These are phyloP conservation scores for Drosophila ustulata DNA, from an alignment of 2,888 invertebrate species.

Conservation along the genomic window DNA sequence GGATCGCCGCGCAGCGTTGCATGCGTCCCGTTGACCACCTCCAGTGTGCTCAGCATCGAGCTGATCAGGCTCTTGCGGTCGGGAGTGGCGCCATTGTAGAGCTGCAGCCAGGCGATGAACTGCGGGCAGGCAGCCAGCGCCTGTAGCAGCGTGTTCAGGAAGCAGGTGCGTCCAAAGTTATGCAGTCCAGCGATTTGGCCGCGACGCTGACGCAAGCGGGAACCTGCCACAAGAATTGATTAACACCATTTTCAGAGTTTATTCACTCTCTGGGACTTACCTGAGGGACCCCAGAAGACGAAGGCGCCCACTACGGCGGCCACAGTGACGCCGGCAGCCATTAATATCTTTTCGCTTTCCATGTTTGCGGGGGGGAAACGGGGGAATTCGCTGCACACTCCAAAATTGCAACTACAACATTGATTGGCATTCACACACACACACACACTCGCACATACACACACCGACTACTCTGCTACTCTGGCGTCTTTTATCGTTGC, in stretches of 20 bases:
- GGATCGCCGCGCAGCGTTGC: conserved; percentile 87
- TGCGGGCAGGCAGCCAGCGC: conserved; percentile 94
- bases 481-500: not conserved
- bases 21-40: conserved; percentile 88
- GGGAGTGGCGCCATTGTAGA: conserved; percentile 87
- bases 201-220: conserved; percentile 87
- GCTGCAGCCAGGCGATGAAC: conserved; percentile 93
- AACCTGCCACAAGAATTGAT: conserved; percentile 50
- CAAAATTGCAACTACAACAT: conserved; percentile 41
- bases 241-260: too few species aligned
- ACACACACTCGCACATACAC: conserved; percentile 4
- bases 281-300: conserved; percentile 90
- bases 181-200: conserved; percentile 94
- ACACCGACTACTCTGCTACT: not conserved
- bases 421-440: conserved; percentile 33
- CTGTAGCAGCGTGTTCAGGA: conserved; percentile 95
- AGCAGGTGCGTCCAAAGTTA: conserved; percentile 97
- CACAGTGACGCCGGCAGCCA: conserved; percentile 91
- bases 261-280: conserved; percentile 54
- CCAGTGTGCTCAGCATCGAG: conserved; percentile 90
- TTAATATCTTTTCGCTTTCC: conserved; percentile 90
- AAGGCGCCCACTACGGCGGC: conserved; percentile 93
- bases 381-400: conserved; percentile 23
- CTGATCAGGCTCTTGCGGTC: conserved; percentile 90
- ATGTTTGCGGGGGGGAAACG: conserved; percentile 57